These are phyloP conservation scores for Hemicordylus capensis DNA, from an alignment of 2,113 vertebrate genomes.

Conservation along the genomic window DNA sequence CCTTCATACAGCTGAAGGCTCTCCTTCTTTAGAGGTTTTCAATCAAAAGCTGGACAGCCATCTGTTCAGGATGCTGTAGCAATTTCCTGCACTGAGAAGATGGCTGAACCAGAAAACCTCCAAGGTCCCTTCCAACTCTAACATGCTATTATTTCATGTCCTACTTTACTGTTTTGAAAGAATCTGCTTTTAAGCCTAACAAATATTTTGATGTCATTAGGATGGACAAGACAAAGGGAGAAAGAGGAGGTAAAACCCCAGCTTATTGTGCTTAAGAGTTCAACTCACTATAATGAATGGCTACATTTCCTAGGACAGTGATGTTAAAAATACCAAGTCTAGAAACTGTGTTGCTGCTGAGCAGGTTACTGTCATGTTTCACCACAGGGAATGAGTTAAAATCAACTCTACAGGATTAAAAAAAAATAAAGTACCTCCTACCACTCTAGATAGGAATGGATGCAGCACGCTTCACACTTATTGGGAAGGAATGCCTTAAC, in stretches of 20 bases:
- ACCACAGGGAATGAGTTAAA: conserved; percentile 11
- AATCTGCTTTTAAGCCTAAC: neutral
- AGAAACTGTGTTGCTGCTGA: neutral
- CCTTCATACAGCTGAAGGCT: too few relatives aligned
- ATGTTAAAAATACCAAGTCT: conserved; percentile 5
- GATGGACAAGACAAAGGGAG: neutral
- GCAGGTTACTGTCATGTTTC: neutral
- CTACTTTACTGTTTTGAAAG: neutral
- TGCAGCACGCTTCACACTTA: rapidly evolving
- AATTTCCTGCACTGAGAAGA: too few relatives aligned
- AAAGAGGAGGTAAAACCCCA: neutral
- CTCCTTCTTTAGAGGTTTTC: too few relatives aligned
- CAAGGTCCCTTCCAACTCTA: too few relatives aligned
- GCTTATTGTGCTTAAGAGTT: neutral
- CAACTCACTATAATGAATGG: neutral
- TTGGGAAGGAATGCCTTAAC: neutral
- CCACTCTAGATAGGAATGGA: neutral
- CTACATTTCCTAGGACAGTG: neutral
- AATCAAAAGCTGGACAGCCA: too few relatives aligned
- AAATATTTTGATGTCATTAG: neutral
- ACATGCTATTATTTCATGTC: too few relatives aligned
- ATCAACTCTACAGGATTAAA: neutral
- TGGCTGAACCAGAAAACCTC: too few relatives aligned
- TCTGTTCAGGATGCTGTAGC: too few relatives aligned
- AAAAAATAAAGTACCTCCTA: conserved; percentile 18